Evolutionary conservation across 2,113 vertebrate genomes (phyloP).

Genomic region (Rallus limicola): DNA sequence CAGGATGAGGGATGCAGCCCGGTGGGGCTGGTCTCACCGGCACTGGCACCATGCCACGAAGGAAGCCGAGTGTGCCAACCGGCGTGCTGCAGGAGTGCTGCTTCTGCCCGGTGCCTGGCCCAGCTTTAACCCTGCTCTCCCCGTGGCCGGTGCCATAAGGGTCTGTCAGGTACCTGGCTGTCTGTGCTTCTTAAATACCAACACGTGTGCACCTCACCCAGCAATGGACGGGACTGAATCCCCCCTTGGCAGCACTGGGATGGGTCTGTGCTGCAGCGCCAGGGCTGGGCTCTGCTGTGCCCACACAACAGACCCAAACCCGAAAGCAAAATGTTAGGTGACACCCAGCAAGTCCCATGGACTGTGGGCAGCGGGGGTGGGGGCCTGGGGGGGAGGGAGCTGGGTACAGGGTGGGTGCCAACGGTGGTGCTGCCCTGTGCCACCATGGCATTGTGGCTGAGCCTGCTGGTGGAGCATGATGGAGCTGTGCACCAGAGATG

Average conservation of each 20-base stretch:
- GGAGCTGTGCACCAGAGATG: not conserved
- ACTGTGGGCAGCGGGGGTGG: not conserved
- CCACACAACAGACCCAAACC: not conserved
- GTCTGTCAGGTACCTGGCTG: not conserved
- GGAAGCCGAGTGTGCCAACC: not conserved
- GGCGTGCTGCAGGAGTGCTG: not conserved
- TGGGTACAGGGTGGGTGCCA: accelerated
- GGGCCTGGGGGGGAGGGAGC: not conserved
- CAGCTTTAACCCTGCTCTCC: not conserved
- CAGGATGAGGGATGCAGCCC: conserved; percentile 31
- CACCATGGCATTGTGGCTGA: accelerated
- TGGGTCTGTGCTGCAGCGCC: not conserved
- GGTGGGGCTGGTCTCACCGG: not conserved
- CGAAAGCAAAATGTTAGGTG: not conserved
- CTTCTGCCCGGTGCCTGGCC: not conserved
- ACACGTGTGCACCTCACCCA: not conserved
- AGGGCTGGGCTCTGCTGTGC: accelerated
- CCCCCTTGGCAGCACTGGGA: accelerated
- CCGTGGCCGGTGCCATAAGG: accelerated
- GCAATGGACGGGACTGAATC: not conserved
- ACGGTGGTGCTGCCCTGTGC: accelerated
- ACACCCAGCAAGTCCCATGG: not conserved
- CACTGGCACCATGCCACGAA: not conserved
- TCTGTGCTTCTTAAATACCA: not conserved
- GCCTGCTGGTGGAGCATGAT: not conserved